Base-by-base conservation (phyloP, 1,140 invertebrate genomes). In the Brachionus koreanus region DNA sequence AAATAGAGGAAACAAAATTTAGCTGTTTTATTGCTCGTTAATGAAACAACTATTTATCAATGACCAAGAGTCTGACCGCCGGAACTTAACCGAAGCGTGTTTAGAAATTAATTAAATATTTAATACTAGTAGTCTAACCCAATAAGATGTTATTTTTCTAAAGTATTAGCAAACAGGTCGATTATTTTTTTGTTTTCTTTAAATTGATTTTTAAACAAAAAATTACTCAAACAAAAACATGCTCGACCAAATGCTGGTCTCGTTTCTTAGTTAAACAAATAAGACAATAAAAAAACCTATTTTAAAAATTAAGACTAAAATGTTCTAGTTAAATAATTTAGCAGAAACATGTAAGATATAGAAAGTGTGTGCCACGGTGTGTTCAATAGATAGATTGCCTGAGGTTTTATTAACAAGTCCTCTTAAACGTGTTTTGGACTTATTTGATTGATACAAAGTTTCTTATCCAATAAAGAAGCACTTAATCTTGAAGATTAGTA, bases 21-120 rank as follows among this genome's bases (percentile, higher is more conserved):
- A 57, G 49, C 49, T 57, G 49, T 57, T 57, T 42, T 57, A 57
- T 57, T 57, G 49, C 49, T 57, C 49, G 49, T 57, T 57, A 57
- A 57, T 57, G 9, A 57, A 57, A 57, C 49, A 57, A 19, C 49
- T 23, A 57, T 57, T 57, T 57, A 57, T 57, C 49, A 57, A 57
- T 57, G 49, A 57, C 49, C 63, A 65, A 65, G 63, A 29, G 63
- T 65, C 13, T 65, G 33, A 65, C 63, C 63, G 33, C 63, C 63
- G 63, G 63, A 65, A 65, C 33, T 37, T 12, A 65, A 13, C 33
- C 63, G 63, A 65, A 65, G 63, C 33, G 63, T 65, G 63, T 65
- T 65, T 65, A 65, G 25, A 65, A 65, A 65, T 65, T 65, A 65
- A 65, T 65, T 65, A 65, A 65, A 65, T 65, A 65, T 65, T 65